These are phyloP conservation scores for Tichodroma muraria DNA, from an alignment of 2,113 vertebrate genomes.

Conservation along the genomic window DNA sequence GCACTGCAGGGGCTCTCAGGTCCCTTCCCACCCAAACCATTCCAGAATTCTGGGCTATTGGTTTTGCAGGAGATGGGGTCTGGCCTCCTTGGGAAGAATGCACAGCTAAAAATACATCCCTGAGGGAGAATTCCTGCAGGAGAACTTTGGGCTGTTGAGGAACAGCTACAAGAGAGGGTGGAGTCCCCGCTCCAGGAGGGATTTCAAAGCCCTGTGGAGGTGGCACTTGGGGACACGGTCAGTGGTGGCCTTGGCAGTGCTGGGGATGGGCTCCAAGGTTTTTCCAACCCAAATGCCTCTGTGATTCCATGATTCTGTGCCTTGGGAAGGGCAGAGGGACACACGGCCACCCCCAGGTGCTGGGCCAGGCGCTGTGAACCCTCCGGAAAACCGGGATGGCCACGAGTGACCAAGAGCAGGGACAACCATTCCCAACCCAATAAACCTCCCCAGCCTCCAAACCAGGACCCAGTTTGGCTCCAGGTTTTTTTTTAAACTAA, in stretches of 20 bases:
- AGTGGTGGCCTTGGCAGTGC: background rate
- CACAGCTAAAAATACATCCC: rapidly evolving
- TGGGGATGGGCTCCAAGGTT: background rate
- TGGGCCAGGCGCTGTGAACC: background rate
- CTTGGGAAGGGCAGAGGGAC: background rate
- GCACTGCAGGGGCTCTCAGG: background rate
- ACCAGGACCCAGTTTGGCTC: background rate
- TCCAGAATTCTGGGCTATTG: background rate
- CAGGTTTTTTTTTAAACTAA: background rate
- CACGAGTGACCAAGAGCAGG: background rate
- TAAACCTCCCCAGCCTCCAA: background rate
- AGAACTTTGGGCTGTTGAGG: background rate
- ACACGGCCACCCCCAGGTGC: rapidly evolving
- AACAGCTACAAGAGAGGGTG: background rate
- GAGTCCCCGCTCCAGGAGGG: rapidly evolving
- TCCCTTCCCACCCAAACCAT: background rate
- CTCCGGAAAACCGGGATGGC: rapidly evolving
- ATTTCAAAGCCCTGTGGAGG: background rate
- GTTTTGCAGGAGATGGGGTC: background rate
- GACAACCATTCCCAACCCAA: background rate
- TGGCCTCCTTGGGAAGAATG: background rate
- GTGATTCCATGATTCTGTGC: background rate
- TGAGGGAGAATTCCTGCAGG: background rate
- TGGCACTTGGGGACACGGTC: background rate
- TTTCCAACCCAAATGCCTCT: background rate